Evolutionary conservation across 2,888 invertebrate genomes (phyloP), one percentile per base, ranked within the genome.

Genomic region (Koerneria pararmatus): DNA sequence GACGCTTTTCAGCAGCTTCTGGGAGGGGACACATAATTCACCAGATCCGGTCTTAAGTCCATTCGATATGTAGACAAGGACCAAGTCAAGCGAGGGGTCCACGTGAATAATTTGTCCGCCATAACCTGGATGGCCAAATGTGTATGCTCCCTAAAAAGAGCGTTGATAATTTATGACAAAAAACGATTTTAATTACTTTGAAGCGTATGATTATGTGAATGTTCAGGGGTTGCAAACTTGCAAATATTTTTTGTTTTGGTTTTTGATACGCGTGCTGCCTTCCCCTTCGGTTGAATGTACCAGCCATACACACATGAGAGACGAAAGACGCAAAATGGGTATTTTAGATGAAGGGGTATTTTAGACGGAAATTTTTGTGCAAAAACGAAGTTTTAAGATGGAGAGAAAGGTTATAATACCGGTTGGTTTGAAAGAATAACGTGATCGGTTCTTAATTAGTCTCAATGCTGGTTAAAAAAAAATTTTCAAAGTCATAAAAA

Each of bases 61-160:
- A 70, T 80, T 80, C 5, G 78, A 68, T 6, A 80, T 65, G 60
- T 80, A 80, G 2, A 74, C 75, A 22, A 79, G 64, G 0, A 74
- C 65, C 3, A 78, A 56, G 37, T 71, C 68, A n/a, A 70, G 70
- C 15, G 65, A 49, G 1, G 73, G 70, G 58, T 80, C 80, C 48
- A 80, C 72, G 54, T 75, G 73, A 19, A 80, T 68, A 8, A 74
- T 72, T 58, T 80, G 80, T 41, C 80, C 79, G 6, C 80, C 80
- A 57, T 74, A 80, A 31, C 80, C 80, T 8, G 80, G 80, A 57
- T 80, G 80, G 31, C 80, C 80, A 64, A 80, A 80, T 15, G 73
- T 72, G 66, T 66, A 80, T 11, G 72, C 73, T 6, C 71, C 71
- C 78, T 77, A 64, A 35, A 75, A 51, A 48, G 35, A 48, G 32